Conservation (phyloP, 2,797 vertebrate genomes). For the Neostethus bicornis region DNA sequence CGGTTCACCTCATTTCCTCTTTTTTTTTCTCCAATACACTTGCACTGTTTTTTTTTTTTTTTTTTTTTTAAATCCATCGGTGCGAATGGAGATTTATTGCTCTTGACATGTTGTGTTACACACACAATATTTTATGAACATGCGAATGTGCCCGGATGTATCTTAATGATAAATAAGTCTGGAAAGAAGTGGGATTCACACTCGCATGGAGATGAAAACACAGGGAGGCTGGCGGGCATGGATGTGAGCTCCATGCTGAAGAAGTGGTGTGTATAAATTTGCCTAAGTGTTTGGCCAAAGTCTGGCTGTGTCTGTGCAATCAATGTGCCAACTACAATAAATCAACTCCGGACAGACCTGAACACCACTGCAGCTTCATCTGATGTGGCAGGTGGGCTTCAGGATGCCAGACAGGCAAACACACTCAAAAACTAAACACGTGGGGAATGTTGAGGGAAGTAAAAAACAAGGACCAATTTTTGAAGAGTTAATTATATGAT, state of each 20-base stretch:
- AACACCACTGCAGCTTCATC: constrained; percentile 59
- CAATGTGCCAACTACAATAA: constrained; percentile 70
- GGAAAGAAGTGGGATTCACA: constrained; percentile 41
- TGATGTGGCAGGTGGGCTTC: constrained; percentile 62
- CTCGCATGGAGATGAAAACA: constrained; percentile 10
- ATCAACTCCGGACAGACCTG: constrained; percentile 56
- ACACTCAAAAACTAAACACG: constrained; percentile 6
- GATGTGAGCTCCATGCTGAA: constrained; percentile 75
- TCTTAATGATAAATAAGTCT: constrained; percentile 53
- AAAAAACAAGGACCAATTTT: constrained; percentile 12
- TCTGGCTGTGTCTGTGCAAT: constrained; percentile 65
- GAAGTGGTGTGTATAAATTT: constrained; percentile 71
- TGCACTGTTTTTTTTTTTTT: constrained; percentile 14
- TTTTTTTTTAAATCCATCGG: constrained; percentile 25
- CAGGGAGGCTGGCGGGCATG: constrained; percentile 43
- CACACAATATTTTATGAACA: constrained; percentile 31
- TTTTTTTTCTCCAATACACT: constrained; percentile 19
- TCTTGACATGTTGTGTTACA: constrained; percentile 20
- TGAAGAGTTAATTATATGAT: constrained; percentile 1
- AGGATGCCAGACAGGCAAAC: constrained; percentile 19
- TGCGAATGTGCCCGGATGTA: constrained; percentile 37
- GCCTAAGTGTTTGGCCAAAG: constrained; percentile 71
- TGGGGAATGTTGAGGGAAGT: constrained; percentile 18
- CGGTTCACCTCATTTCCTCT: constrained; percentile 9
- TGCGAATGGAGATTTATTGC: constrained; percentile 45